These are phyloP conservation scores for Brassicogethes aeneus DNA, from an alignment of 2,888 invertebrate species.

Conservation along the genomic window DNA sequence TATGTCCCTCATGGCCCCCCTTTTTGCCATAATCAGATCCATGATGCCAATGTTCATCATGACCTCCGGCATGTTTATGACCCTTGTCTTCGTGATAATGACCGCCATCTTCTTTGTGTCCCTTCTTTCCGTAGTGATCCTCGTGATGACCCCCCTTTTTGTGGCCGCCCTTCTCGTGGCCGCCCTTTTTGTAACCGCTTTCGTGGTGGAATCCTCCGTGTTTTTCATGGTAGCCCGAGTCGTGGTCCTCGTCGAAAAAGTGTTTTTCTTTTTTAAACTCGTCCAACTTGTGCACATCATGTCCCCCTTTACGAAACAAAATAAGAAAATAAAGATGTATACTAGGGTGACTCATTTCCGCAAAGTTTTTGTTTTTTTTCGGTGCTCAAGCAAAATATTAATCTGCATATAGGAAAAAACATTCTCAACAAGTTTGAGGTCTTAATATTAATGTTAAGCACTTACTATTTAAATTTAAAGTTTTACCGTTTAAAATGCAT, in stretches of 20 bases:
- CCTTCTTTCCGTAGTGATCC: constrained; percentile 72
- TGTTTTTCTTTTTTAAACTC: constrained; percentile 81
- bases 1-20: constrained; percentile 69
- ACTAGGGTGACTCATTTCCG: too few relatives aligned
- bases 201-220: constrained; percentile 74
- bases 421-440: too few relatives aligned
- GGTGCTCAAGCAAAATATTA: too few relatives aligned
- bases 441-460: too few relatives aligned
- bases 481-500: too few relatives aligned
- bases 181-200: constrained; percentile 74
- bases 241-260: constrained; percentile 79
- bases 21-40: constrained; percentile 70
- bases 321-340: too few relatives aligned
- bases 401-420: too few relatives aligned
- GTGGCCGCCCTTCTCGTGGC: constrained; percentile 72
- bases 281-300: constrained; percentile 76
- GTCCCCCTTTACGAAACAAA: constrained; percentile 45
- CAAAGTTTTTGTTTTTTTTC: too few relatives aligned
- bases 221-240: constrained; percentile 71
- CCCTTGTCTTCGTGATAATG: constrained; percentile 73
- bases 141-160: constrained; percentile 68
- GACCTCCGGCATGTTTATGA: constrained; percentile 68
- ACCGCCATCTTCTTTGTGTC: constrained; percentile 70
- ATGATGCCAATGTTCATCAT: constrained; percentile 67
- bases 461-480: too few relatives aligned